Base-by-base conservation (phyloP, 2,797 vertebrate genomes). In the Tadarida brasiliensis region DNA sequence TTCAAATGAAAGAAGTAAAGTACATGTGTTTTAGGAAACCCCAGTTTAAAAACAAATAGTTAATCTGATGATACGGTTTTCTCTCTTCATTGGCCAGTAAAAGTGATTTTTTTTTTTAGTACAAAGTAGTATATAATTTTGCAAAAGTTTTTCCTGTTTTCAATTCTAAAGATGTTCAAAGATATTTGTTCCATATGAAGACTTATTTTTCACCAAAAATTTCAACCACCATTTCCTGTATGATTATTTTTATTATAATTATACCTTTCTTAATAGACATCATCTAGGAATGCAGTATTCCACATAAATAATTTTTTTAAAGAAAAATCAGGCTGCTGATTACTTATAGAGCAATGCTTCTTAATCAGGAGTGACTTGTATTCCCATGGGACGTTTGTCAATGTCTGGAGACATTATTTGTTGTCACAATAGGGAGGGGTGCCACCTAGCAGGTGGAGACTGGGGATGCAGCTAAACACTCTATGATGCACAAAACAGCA, bases 171-270 rank as follows among this genome's bases (percentile, higher is more conserved):
- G 26, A 49, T 71, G 24, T 10, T 24, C 47, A 68, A 61, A 67
- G n/a, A 33, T 14, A 73, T n/a, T 19, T 33, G 57, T 54, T 39
- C 56, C 22, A 67, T 11, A 8, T 51, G 80, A 82, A 93, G 44
- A 33, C 54, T 73, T 78, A 70, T 17, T 90, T 95, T 89, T 78
- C 10, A 61, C 49, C 63, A 49, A 74, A 77, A 92, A 87, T 57
- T 93, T 61, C 57, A 83, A 51, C n/a, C 33, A 59, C 51, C 26
- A 86, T 54, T 2, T 88, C 47, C 51, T 90, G 16, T 9, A 47
- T 17, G 24, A 54, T 68, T 28, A 86, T 44, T 92, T 92, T 85
- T 35, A 77, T 59, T 78, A 73, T 3, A 70, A 24, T 71, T 86
- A 35, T 16, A 30, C 26, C 33, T 80, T 68, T 92, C 74, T 76